Percentiles rank a stretch among this genome's conserved stretches.
These are phyloP conservation scores for Centropus unirufus DNA, from an alignment of 2,113 vertebrate species.

Conservation along the genomic window DNA sequence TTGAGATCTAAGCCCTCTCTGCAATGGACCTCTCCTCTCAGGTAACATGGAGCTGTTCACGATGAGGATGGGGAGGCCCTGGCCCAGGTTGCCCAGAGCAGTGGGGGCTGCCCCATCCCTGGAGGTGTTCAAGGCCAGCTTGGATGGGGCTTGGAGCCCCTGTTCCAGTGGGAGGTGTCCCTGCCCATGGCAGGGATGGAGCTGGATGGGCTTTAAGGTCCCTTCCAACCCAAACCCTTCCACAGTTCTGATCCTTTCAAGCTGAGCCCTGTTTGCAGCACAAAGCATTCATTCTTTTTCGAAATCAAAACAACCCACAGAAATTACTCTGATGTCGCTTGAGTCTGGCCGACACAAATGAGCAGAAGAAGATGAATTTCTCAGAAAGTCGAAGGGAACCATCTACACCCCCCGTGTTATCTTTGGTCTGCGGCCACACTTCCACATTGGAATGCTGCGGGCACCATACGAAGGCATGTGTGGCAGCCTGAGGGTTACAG, in stretches of 20 bases:
- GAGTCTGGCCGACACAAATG: not conserved
- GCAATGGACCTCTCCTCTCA: not conserved
- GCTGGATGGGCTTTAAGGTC: no score
- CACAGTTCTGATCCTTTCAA: not conserved
- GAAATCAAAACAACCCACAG: conserved; percentile 39
- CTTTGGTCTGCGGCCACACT: conserved; percentile 2
- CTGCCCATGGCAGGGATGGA: no score
- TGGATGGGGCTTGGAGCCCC: no score
- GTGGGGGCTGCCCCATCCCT: no score
- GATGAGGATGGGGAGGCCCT: no score
- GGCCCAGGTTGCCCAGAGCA: no score
- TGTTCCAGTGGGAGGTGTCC: no score
- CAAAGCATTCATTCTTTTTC: conserved; percentile 5
- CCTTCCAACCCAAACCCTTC: no score
- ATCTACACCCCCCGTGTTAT: not conserved
- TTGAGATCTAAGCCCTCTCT: not conserved
- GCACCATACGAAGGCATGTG: conserved; percentile 13
- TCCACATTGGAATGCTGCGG: conserved; percentile 22
- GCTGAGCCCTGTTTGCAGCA: not conserved
- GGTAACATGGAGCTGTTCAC: not conserved
- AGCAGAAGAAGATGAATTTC: conserved; percentile 1
- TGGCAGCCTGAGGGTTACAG: conserved; percentile 40
- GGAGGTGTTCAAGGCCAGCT: no score
- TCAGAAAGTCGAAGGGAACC: not conserved
- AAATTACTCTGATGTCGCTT: not conserved